phyloP scores from a whole-genome alignment of 2,888 invertebrate species.

The Poecilus cupreus region DNA sequence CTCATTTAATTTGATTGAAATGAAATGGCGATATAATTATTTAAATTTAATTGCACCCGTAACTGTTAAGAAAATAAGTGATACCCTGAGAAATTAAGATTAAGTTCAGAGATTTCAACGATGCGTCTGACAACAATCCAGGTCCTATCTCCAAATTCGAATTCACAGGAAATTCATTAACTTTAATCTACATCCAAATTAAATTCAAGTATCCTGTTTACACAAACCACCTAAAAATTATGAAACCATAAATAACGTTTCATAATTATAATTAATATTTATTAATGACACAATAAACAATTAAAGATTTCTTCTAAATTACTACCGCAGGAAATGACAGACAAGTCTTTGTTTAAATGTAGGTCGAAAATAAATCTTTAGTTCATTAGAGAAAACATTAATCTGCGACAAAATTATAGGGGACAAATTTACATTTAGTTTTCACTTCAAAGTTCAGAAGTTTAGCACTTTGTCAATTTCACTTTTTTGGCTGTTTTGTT shows the following conservation, averaged over 20 bases:
- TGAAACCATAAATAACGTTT: neutral
- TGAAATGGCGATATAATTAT: too few species aligned
- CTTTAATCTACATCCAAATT: neutral
- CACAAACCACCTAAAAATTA: neutral
- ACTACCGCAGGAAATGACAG: neutral
- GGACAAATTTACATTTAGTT: neutral
- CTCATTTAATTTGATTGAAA: too few species aligned
- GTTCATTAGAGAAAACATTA: constrained; percentile 1
- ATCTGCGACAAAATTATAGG: neutral
- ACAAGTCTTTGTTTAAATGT: neutral
- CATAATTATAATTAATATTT: neutral
- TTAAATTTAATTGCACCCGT: neutral
- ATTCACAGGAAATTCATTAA: neutral
- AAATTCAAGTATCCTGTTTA: constrained; percentile 7
- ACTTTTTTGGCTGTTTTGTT: constrained; percentile 11
- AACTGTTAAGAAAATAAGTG: neutral
- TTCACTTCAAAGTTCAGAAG: neutral
- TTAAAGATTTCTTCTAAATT: neutral
- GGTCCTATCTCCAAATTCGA: neutral
- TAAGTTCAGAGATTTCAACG: constrained; percentile 9
- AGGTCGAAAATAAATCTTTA: neutral
- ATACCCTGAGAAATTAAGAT: neutral
- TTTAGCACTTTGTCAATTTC: neutral
- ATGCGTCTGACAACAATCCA: neutral
- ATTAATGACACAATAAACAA: neutral